A percentile compares a stretch with the other conserved stretches of the same genome.
These are phyloP conservation scores for Sclerurus mexicanus DNA, from an alignment of 2,113 vertebrate species.

Conservation along the genomic window DNA sequence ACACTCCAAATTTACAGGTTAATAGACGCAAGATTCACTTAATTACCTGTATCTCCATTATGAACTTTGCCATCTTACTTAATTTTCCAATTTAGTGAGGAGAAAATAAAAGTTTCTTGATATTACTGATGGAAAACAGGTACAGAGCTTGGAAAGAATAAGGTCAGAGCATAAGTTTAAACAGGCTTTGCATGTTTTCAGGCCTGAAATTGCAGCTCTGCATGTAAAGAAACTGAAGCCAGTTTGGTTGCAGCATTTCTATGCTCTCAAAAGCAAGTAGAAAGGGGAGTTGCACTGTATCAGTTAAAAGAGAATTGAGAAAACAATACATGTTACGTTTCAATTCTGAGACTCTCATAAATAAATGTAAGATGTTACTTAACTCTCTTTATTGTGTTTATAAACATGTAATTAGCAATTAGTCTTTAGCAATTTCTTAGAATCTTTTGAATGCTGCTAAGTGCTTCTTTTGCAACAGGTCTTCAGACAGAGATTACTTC, in stretches of 20 bases:
- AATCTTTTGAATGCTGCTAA: background rate
- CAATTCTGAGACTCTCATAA: background rate
- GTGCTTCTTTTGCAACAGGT: background rate
- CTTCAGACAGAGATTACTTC: background rate
- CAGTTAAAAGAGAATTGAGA: background rate
- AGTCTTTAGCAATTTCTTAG: background rate
- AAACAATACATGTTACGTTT: background rate
- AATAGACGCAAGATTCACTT: background rate
- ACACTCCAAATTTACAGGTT: background rate
- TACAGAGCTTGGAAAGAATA: background rate
- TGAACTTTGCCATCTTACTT: background rate
- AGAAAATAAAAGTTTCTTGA: background rate
- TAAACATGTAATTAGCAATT: background rate
- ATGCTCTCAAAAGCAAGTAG: background rate
- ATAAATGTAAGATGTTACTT: background rate
- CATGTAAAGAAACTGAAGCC: background rate
- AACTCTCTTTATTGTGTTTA: background rate
- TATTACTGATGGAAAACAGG: background rate
- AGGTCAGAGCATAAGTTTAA: background rate
- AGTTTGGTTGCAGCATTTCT: background rate
- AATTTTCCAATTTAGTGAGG: background rate
- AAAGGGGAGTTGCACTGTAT: background rate
- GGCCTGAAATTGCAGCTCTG: background rate
- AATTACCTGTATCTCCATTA: background rate
- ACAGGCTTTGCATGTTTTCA: background rate